These are phyloP conservation scores for Podilymbus podiceps DNA, from an alignment of 2,113 vertebrate species.

Conservation along the genomic window DNA sequence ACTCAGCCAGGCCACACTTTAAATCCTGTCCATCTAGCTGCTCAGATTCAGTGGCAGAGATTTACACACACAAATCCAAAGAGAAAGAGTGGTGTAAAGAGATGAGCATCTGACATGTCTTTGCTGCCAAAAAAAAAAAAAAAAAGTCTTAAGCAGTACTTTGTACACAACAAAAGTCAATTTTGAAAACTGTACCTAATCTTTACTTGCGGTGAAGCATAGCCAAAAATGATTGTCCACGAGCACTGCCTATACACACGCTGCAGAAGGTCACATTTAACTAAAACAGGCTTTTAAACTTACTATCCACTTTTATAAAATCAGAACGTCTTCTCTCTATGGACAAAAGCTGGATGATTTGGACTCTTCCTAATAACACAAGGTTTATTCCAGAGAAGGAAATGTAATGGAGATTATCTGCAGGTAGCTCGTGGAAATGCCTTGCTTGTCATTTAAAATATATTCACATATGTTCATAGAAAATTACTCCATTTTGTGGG, in stretches of 20 bases:
- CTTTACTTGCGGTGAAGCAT: not conserved
- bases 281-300: not conserved
- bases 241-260: not conserved
- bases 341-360: not conserved
- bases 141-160: not conserved
- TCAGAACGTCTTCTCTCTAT: rapidly evolving
- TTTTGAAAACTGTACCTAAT: not conserved
- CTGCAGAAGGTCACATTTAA: not conserved
- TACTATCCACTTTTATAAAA: not conserved
- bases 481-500: no score
- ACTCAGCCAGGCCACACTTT: not conserved
- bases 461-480: not conserved
- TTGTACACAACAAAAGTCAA: not conserved
- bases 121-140: not conserved
- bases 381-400: not conserved
- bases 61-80: not conserved
- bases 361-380: not conserved
- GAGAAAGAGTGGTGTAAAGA: not conserved
- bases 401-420: not conserved
- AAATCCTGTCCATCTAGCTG: not conserved
- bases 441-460: not conserved
- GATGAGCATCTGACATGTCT: not conserved
- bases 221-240: not conserved
- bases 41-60: not conserved
- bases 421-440: not conserved